A percentile compares a stretch with the other conserved stretches of the same genome.
phyloP scores from a whole-genome alignment of 2,113 vertebrate species.

The Noturus placidus region DNA sequence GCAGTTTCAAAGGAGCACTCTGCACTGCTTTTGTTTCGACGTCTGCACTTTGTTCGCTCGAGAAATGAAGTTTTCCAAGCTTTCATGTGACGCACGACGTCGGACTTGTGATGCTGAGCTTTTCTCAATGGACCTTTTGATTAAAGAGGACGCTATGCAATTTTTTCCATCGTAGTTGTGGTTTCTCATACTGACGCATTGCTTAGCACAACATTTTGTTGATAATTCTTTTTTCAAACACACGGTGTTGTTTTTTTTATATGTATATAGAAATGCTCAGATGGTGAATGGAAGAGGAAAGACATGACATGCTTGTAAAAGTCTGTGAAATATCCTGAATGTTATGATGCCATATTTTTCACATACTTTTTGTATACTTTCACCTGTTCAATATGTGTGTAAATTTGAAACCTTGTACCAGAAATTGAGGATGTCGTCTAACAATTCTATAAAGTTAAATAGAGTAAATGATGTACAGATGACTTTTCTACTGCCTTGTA shows the following conservation, averaged over 20 bases:
- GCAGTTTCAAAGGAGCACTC: slow-evolving; percentile 46
- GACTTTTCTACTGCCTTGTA: slow-evolving; percentile 73
- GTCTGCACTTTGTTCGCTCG: slow-evolving; percentile 45
- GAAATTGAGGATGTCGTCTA: slow-evolving; percentile 84
- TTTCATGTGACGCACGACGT: slow-evolving; percentile 5
- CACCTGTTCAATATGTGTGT: slow-evolving; percentile 84
- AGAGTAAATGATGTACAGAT: slow-evolving; percentile 82
- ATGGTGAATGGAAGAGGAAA: slow-evolving; percentile 39
- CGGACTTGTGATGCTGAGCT: slow-evolving; percentile 6
- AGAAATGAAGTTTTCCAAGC: slow-evolving; percentile 43
- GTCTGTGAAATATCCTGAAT: slow-evolving; percentile 72
- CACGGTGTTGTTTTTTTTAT: slow-evolving; percentile 57
- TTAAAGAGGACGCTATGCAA: slow-evolving; percentile 77
- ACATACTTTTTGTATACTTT: slow-evolving; percentile 24
- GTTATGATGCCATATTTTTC: slow-evolving; percentile 49
- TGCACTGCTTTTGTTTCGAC: slow-evolving; percentile 41
- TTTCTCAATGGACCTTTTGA: slow-evolving; percentile 55
- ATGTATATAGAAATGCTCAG: background rate
- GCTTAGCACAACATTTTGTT: slow-evolving; percentile 46
- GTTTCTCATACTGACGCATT: slow-evolving; percentile 39
- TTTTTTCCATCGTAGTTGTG: slow-evolving; percentile 47
- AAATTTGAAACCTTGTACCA: slow-evolving; percentile 85
- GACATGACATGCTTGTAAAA: slow-evolving; percentile 55
- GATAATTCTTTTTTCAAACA: slow-evolving; percentile 11
- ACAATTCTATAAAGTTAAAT: slow-evolving; percentile 83